phyloP scores from a whole-genome alignment of 1,140 invertebrate genomes.

The Episyrphus balteatus region DNA sequence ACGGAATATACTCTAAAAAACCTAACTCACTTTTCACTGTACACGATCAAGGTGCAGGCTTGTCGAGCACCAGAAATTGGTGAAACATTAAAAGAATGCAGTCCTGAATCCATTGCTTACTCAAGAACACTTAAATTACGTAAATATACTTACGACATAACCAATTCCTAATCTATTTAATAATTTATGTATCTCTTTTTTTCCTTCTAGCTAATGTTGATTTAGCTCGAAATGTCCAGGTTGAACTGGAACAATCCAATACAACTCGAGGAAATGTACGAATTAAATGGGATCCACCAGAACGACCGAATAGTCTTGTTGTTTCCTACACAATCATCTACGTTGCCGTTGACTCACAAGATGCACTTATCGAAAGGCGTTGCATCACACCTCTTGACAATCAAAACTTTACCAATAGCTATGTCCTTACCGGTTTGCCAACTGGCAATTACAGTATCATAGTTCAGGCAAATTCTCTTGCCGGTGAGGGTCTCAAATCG shows the following conservation, averaged over 20 bases:
- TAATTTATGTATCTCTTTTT: background rate
- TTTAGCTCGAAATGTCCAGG: conserved; percentile 6
- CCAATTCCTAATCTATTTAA: no score
- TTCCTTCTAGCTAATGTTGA: conserved; percentile 16
- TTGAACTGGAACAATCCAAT: conserved; percentile 12
- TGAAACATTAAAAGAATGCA: conserved; percentile 18
- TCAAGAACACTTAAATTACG: conserved; percentile 17
- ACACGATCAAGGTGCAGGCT: conserved; percentile 58
- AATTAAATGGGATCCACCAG: conserved; percentile 65
- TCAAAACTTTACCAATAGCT: conserved; percentile 17
- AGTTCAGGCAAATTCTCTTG: conserved; percentile 67
- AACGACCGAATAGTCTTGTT: conserved; percentile 75
- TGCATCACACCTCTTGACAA: conserved; percentile 38
- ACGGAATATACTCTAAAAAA: conserved; percentile 45
- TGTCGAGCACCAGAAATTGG: conserved; percentile 45
- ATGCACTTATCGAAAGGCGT: conserved; percentile 27
- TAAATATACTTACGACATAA: conserved; percentile 8
- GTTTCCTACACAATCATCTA: conserved; percentile 72
- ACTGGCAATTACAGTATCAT: conserved; percentile 77
- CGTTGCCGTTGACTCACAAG: conserved; percentile 42
- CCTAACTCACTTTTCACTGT: conserved; percentile 59
- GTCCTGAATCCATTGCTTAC: conserved; percentile 7
- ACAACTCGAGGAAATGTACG: conserved; percentile 40
- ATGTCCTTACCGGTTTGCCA: conserved; percentile 43
- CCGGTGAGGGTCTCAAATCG: conserved; percentile 62